phyloP scores from a whole-genome alignment of 2,888 invertebrate genomes.

The Globia sparganii region DNA sequence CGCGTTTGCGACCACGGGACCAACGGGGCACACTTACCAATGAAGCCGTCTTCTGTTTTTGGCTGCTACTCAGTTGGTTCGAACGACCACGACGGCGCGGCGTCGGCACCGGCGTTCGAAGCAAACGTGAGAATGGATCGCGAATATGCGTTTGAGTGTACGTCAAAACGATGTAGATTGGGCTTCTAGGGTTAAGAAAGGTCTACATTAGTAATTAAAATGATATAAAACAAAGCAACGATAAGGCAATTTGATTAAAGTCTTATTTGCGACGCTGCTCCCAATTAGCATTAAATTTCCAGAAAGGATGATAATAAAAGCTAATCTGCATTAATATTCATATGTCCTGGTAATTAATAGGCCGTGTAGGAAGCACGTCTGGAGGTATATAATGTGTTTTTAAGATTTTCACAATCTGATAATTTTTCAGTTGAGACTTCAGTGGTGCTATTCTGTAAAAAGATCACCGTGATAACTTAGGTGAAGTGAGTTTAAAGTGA shows the following conservation, averaged over 20 bases:
- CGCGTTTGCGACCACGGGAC: neutral
- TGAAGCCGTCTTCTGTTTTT: neutral
- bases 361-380: neutral
- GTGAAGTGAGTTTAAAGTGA: no score
- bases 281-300: slow-evolving; percentile 36
- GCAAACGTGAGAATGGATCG: neutral
- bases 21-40: neutral
- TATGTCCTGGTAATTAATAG: slow-evolving; percentile 4
- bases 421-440: neutral
- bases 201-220: neutral
- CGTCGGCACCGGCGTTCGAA: neutral
- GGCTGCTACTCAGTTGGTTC: neutral
- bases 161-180: no score
- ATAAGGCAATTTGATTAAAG: neutral
- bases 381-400: neutral
- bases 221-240: neutral
- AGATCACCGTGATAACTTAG: no score
- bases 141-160: neutral
- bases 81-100: neutral
- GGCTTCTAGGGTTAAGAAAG: neutral
- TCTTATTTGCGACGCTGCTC: slow-evolving; percentile 9
- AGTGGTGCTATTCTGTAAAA: no score
- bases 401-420: neutral
- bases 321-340: slow-evolving; percentile 29
- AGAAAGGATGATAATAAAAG: neutral